phyloP scores from a whole-genome alignment of 2,113 vertebrate genomes.

The Mesitornis unicolor region DNA sequence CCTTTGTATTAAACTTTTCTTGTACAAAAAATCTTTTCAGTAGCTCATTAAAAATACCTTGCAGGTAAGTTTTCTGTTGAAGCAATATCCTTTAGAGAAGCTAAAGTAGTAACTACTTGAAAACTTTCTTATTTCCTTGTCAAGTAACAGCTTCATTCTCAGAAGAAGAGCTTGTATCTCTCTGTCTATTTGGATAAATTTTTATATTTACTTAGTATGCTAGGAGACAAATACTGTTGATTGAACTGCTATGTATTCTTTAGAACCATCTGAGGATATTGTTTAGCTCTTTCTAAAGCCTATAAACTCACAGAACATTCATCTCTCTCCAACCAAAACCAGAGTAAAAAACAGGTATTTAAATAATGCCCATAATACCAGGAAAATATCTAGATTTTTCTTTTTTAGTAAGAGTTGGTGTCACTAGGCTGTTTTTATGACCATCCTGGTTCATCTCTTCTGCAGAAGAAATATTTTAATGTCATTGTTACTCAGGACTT shows the following conservation, averaged over 20 bases:
- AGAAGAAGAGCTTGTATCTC: not conserved
- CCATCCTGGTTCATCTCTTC: not conserved
- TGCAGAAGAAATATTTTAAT: not conserved
- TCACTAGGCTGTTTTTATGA: not conserved
- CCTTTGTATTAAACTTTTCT: constrained; percentile 39
- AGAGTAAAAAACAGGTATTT: not conserved
- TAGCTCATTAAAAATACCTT: constrained; percentile 44
- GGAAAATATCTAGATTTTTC: not conserved
- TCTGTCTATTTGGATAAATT: not conserved
- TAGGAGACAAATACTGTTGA: not conserved
- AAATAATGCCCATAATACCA: not conserved
- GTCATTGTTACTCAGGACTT: not conserved
- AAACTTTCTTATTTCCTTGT: not conserved
- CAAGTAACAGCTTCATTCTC: not conserved
- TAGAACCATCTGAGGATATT: not conserved
- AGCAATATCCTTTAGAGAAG: not conserved
- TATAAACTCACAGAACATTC: not conserved
- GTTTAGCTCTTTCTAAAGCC: not conserved
- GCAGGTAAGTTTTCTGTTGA: constrained; percentile 8
- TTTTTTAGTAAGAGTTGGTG: not conserved
- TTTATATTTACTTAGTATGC: not conserved
- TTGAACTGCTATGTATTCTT: not conserved
- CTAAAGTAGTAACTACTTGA: not conserved
- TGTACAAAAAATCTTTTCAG: not conserved
- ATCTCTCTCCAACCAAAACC: not conserved